These are phyloP conservation scores for Stenotaenia linearis DNA, from an alignment of 2,888 invertebrate species.

Conservation along the genomic window DNA sequence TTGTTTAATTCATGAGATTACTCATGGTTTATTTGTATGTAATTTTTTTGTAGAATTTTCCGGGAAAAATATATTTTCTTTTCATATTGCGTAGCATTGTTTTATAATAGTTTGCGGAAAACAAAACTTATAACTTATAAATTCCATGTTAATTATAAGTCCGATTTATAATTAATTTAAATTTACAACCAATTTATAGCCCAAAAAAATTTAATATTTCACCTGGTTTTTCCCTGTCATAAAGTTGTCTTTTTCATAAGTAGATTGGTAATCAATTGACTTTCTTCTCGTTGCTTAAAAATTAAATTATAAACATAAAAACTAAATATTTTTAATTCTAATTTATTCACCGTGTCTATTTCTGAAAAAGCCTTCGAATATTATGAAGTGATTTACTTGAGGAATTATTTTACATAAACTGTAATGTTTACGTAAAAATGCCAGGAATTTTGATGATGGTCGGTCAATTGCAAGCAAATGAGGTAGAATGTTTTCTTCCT, in stretches of 20 bases:
- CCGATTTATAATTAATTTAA: too few relatives aligned
- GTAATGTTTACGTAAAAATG: constrained; percentile 80
- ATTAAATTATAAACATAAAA: neutral
- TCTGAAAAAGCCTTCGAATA: constrained; percentile 72
- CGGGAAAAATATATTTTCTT: too few relatives aligned
- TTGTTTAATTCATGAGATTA: too few relatives aligned
- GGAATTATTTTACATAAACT: constrained; percentile 61
- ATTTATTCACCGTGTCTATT: constrained; percentile 37
- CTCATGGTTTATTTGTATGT: too few relatives aligned
- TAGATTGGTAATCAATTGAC: neutral
- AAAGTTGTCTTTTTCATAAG: neutral
- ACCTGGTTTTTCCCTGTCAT: neutral
- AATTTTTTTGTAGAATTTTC: too few relatives aligned
- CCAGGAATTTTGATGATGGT: constrained; percentile 81
- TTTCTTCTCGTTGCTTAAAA: neutral
- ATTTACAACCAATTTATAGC: too few relatives aligned
- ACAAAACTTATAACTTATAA: too few relatives aligned
- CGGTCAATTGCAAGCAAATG: constrained; percentile 82
- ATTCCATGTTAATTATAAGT: too few relatives aligned
- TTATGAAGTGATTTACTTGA: constrained; percentile 82
- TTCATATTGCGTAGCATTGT: too few relatives aligned
- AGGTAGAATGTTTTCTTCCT: constrained; percentile 64
- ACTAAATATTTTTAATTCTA: neutral
- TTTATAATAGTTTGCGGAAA: too few relatives aligned
- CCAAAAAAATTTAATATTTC: too few relatives aligned